Percentiles rank a stretch among this genome's conserved stretches.
phyloP scores from a whole-genome alignment of 2,888 invertebrate genomes.

The Eristalis intricaria region DNA sequence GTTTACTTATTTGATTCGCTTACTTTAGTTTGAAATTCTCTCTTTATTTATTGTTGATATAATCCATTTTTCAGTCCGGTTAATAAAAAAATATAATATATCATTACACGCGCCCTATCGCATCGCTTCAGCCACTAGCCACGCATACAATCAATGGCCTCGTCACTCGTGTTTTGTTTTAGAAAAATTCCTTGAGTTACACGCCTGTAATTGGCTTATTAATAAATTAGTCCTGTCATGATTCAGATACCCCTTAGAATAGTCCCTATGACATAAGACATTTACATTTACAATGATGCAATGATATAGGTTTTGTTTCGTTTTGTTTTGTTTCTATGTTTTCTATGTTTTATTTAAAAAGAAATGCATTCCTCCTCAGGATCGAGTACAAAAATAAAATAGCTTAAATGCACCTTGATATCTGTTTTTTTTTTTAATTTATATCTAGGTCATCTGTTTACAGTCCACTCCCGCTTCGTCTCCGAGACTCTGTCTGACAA shows the following conservation, averaged over 20 bases:
- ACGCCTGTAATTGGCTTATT: slow-evolving; percentile 7
- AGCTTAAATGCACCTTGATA: slow-evolving; percentile 38
- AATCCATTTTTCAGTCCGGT: slow-evolving; percentile 63
- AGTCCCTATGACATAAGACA: background rate
- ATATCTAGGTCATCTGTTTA: too few relatives aligned
- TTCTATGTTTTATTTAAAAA: background rate
- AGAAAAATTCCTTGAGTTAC: slow-evolving; percentile 25
- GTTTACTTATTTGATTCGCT: slow-evolving; percentile 1
- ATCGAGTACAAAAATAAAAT: slow-evolving; percentile 5
- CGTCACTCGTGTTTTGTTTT: background rate
- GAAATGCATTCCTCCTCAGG: slow-evolving; percentile 13
- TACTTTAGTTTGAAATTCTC: slow-evolving; percentile 46
- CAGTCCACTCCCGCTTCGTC: too few relatives aligned
- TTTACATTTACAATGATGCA: slow-evolving; percentile 6
- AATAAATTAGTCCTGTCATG: slow-evolving; percentile 44
- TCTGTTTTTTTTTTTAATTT: background rate
- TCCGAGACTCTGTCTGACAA: too few relatives aligned
- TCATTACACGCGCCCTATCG: slow-evolving; percentile 15
- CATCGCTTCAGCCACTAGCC: background rate
- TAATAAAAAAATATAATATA: slow-evolving; percentile 55
- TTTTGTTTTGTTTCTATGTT: background rate
- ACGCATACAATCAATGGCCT: background rate
- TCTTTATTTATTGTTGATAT: slow-evolving; percentile 26
- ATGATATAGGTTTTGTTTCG: background rate
- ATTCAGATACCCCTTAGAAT: slow-evolving; percentile 18